Evolutionary conservation across 2,888 invertebrate species (phyloP).

Genomic region (Odiellus spinosus): DNA sequence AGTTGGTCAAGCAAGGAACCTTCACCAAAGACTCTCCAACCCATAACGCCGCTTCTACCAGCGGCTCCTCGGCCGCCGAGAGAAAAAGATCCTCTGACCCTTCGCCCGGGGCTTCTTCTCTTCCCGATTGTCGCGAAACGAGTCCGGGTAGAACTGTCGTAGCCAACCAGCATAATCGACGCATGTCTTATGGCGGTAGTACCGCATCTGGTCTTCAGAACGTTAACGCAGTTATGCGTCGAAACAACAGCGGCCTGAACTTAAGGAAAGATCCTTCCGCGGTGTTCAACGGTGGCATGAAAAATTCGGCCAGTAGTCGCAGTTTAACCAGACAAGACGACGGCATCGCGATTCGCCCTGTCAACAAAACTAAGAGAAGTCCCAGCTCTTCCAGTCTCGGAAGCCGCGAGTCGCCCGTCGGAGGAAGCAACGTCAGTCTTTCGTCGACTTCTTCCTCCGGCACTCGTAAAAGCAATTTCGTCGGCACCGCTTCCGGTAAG

Average conservation of each 20-base stretch:
- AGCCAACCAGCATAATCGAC: neutral
- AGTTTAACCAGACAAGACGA: constrained; percentile 7
- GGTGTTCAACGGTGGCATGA: too few relatives aligned
- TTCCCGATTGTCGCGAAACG: too few relatives aligned
- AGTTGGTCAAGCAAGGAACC: constrained; percentile 67
- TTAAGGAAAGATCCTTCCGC: neutral
- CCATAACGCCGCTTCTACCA: constrained; percentile 13
- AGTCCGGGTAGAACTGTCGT: too few relatives aligned
- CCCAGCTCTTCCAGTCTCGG: constrained; percentile 5
- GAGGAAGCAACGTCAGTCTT: constrained; percentile 10
- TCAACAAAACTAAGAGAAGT: constrained; percentile 10
- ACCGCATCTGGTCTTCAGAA: neutral
- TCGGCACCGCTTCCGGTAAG: constrained; percentile 1
- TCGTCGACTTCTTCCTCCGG: constrained; percentile 1
- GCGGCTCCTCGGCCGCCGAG: neutral
- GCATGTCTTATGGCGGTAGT: neutral
- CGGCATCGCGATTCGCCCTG: constrained; percentile 5
- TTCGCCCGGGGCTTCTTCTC: too few relatives aligned
- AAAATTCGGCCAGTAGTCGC: constrained; percentile 10
- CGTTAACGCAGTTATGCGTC: neutral
- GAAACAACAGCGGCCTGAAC: neutral
- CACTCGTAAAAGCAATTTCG: neutral
- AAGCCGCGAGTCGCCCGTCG: constrained; percentile 3
- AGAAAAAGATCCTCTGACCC: neutral
- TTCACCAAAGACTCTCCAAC: constrained; percentile 61